These are phyloP conservation scores for Patagioenas fasciata DNA, from an alignment of 2,113 vertebrate species.

Conservation along the genomic window DNA sequence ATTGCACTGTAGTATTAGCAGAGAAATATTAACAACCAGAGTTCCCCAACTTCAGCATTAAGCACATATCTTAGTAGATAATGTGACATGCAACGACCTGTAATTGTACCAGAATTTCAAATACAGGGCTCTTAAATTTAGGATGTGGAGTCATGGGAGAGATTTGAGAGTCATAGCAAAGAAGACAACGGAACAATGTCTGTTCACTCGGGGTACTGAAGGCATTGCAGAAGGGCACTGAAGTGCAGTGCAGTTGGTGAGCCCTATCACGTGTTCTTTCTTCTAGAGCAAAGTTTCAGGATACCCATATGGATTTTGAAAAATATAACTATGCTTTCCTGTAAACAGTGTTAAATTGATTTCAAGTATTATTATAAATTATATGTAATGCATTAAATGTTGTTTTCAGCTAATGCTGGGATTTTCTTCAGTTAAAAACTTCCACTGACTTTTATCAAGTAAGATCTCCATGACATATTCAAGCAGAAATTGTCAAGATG, in stretches of 20 bases:
- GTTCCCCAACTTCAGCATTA: not conserved
- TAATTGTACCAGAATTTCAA: not conserved
- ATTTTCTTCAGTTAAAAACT: not conserved
- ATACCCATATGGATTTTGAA: not conserved
- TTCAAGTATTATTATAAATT: not conserved
- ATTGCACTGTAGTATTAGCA: slow-evolving; percentile 64
- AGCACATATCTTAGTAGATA: not conserved
- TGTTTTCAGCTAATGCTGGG: not conserved
- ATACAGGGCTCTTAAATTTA: not conserved
- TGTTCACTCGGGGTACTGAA: not conserved
- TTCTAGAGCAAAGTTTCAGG: not conserved
- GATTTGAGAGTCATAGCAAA: not conserved
- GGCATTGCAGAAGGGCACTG: not conserved
- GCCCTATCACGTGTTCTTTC: not conserved
- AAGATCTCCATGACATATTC: not conserved
- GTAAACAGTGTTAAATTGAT: not conserved
- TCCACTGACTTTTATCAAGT: not conserved
- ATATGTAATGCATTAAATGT: not conserved
- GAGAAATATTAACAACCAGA: slow-evolving; percentile 31
- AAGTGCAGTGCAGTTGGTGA: accelerated
- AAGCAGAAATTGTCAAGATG: not conserved
- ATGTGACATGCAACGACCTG: not conserved
- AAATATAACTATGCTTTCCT: not conserved
- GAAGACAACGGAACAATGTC: not conserved
- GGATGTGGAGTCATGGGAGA: not conserved